Conservation (phyloP, 2,888 invertebrate genomes). For the Invenusta paracnida region DNA sequence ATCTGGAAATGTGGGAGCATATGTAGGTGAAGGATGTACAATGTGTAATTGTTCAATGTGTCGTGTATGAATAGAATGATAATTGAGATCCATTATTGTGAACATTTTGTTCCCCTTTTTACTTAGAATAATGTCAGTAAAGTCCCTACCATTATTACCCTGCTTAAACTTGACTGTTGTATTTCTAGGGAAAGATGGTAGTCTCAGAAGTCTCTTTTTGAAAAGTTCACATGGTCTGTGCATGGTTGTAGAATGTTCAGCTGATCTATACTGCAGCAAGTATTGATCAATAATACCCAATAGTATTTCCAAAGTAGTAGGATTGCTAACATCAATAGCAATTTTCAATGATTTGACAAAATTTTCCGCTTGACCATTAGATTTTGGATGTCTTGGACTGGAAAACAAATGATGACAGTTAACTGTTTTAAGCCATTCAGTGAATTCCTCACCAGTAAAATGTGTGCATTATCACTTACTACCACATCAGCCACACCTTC, state of each 20-base stretch:
- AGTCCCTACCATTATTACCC: neutral
- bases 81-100: neutral
- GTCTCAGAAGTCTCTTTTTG: neutral
- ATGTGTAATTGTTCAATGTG: neutral
- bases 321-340: neutral
- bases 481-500: neutral
- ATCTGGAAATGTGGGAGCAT: neutral
- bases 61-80: neutral
- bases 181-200: neutral
- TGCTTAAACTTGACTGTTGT: neutral
- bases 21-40: neutral
- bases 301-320: neutral
- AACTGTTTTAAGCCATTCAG: neutral
- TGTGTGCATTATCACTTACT: slow-evolving; percentile 12
- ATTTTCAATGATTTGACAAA: slow-evolving; percentile 4
- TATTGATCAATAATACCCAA: neutral
- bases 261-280: slow-evolving; percentile 4
- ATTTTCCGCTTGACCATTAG: neutral
- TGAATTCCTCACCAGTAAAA: neutral
- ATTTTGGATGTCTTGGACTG: slow-evolving; percentile 1
- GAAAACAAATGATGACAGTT: neutral
- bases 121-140: neutral
- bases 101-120: neutral
- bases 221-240: neutral
- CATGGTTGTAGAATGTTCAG: neutral